Base-by-base conservation (phyloP, 2,797 vertebrate species). In the Bradypodion ventrale region DNA sequence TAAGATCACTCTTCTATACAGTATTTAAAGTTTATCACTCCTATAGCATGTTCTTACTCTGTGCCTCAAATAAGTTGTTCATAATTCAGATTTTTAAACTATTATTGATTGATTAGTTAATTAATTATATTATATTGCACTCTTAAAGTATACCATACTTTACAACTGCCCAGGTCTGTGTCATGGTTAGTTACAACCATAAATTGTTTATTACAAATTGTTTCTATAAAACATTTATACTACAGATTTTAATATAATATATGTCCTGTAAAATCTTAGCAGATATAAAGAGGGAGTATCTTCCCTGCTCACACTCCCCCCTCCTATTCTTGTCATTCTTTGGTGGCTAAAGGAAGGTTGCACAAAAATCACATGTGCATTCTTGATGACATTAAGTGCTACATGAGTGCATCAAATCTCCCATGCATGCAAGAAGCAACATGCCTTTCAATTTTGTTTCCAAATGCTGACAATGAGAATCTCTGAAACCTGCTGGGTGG, bases 51-150 rank as follows among this genome's bases (percentile, higher is more conserved):
- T 62, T 68, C 32, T 69, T 62, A 23, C 35, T 56, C 52, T 60
- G 63, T 81, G 52, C 56, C 75, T 85, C 72, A 75, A 80, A 80
- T 75, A 75, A 44, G 42, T 49, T 37, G 40, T 16, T 52, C 49
- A 23, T 70, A 81, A 85, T 81, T 76, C n/a, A 85, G 12, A 27
- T 68, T 44, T 65, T 44, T 29, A 79, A 46, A 46, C 76, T 60
- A 49, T 44, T 75, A 83, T 74, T 85, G n/a, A n/a, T n/a, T n/a
- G n/a, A n/a, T n/a, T n/a, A n/a, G n/a, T n/a, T n/a, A n/a, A 88
- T 83, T 83, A 35, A 85, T 87, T 83, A 85, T n/a, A 74, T 84
- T 77, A 66, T 83, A 83, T 65, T 79, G 32, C 52, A 82, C 62
- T 44, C 72, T 89, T 84, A 70, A 60, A 75, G 42, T 76, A 59